These are phyloP conservation scores for Eilema griseolum DNA, from an alignment of 2,888 invertebrate species.

Conservation along the genomic window DNA sequence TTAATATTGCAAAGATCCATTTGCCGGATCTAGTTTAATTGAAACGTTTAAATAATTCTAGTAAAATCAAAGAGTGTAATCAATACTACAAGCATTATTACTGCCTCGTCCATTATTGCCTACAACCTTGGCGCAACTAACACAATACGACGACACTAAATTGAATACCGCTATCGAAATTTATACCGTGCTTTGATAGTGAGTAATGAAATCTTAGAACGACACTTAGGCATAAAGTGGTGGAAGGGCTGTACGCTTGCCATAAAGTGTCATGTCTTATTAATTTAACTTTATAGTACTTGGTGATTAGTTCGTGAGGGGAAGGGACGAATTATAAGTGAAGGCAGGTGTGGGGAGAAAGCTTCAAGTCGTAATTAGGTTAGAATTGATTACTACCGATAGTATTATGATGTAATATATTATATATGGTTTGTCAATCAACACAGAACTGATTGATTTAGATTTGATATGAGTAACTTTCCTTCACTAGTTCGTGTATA, in stretches of 20 bases:
- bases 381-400: slow-evolving; percentile 23
- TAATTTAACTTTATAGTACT: slow-evolving; percentile 53
- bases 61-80: neutral
- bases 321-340: slow-evolving; percentile 34
- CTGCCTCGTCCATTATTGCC: neutral
- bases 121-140: neutral
- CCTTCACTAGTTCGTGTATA: neutral
- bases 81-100: neutral
- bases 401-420: neutral
- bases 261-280: slow-evolving; percentile 49
- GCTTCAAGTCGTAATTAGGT: slow-evolving; percentile 21
- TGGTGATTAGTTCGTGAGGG: slow-evolving; percentile 46
- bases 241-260: slow-evolving; percentile 33
- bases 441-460: neutral
- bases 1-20: too few species aligned
- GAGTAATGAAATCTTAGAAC: slow-evolving; percentile 47
- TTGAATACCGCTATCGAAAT: slow-evolving; percentile 32
- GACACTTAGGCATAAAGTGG: slow-evolving; percentile 43
- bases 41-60: neutral
- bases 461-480: slow-evolving; percentile 1
- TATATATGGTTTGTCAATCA: neutral
- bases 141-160: slow-evolving; percentile 6
- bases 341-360: slow-evolving; percentile 41
- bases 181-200: slow-evolving; percentile 46
- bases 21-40: neutral